Base-by-base conservation (phyloP, 2,888 invertebrate genomes). In the Diarsia mendica region DNA sequence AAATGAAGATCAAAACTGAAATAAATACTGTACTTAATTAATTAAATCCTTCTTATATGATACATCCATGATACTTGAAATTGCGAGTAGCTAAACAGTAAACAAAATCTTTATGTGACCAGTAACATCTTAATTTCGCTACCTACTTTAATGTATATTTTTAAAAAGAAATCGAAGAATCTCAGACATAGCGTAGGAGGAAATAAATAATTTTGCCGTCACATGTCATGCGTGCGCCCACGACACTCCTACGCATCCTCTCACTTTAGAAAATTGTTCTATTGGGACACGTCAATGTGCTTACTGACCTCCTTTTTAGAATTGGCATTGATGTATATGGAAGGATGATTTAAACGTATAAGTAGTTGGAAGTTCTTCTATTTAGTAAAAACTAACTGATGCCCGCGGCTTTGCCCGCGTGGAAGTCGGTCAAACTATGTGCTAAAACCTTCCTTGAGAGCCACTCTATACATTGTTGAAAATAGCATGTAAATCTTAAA, bases 171-270 rank as follows among this genome's bases (percentile, higher is more conserved):
- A 64, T 83, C 71, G 44, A 74, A 83, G 20, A 83, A 69, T 78
- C 55, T 69, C 60, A 53, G 64, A 65, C 61, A 48, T 67, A 53
- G 67, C 60, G 77, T 79, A 55, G 82, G 79, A 67, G 68, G 76
- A 51, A 67, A 78, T 67, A 81, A 72, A 75, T 60, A 39, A 63
- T 51, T 69, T 79, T 39, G 20, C 53, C 8, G 72, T 66, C 61
- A 61, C 55, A 69, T 80, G 74, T 77, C 77, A 67, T 67, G 74
- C 67, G 74, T n/a, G 44, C 83, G 75, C 88, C 86, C 85, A 88
- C 88, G 0, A 9, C 15, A 72, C 72, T 80, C 89, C 90, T 79
- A 91, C 90, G 85, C 83, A 67, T 77, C 88, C 90, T 88, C 88
- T 91, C 87, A 87, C 88, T 90, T 85, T 88, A 84, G 73, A 85